Percentiles rank a stretch among this genome's conserved stretches.
These are phyloP conservation scores for Trinectes maculatus DNA, from an alignment of 2,113 vertebrate species.

Conservation along the genomic window DNA sequence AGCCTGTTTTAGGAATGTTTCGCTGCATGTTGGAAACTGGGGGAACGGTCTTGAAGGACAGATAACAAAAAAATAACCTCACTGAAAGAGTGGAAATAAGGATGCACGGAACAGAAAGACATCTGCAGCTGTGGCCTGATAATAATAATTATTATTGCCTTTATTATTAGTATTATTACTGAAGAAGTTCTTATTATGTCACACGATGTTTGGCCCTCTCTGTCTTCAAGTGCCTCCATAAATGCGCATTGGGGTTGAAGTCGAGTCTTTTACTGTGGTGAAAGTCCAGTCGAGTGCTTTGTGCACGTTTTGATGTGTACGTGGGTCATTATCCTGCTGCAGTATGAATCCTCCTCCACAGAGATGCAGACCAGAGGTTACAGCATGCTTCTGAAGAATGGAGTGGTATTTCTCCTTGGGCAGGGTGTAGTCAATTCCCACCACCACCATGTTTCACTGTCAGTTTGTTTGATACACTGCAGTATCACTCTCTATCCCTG, in stretches of 20 bases:
- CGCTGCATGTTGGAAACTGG: constrained; percentile 55
- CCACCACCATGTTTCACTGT: constrained; percentile 13
- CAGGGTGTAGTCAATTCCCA: constrained; percentile 7
- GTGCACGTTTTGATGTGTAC: not conserved
- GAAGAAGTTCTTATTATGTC: not conserved
- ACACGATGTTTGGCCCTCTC: not conserved
- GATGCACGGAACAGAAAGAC: constrained; percentile 23
- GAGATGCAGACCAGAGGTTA: not conserved
- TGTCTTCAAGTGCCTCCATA: not conserved
- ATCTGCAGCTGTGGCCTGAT: no score
- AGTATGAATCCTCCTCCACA: not conserved
- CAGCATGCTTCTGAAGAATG: constrained; percentile 4
- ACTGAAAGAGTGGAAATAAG: constrained; percentile 44
- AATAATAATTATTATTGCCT: no score
- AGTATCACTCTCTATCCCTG: constrained; percentile 10
- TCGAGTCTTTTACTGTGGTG: not conserved
- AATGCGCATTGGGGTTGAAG: not conserved
- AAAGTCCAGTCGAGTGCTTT: not conserved
- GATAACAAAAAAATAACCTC: constrained; percentile 26
- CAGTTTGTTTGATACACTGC: constrained; percentile 19
- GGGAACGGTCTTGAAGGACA: constrained; percentile 44
- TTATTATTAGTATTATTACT: not conserved
- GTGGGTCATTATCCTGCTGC: not conserved
- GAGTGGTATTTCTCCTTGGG: constrained; percentile 1
- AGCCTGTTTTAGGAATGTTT: constrained; percentile 61